Conservation (phyloP, 2,888 invertebrate species). For the Apodemia zela region DNA sequence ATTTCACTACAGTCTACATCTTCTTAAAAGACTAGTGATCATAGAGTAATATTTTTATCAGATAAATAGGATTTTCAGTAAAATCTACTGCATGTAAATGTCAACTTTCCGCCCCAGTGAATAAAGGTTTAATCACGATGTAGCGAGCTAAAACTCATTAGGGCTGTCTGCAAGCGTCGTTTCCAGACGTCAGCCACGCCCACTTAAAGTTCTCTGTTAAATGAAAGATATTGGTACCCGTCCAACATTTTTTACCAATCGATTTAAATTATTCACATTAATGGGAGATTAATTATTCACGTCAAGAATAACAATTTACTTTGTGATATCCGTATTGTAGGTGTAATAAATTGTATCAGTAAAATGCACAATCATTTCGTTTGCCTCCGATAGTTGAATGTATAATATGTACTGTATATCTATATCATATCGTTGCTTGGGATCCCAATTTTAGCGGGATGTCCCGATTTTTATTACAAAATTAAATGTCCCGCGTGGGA, state of each 20-base stretch:
- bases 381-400: too few relatives aligned
- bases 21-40: constrained; percentile 1
- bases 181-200: constrained; percentile 51
- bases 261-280: constrained; percentile 28
- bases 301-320: not conserved
- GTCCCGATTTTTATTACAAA: too few relatives aligned
- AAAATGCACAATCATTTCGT: too few relatives aligned
- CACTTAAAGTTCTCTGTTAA: constrained; percentile 38
- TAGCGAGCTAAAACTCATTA: constrained; percentile 46
- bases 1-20: not conserved
- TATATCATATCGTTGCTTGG: too few relatives aligned
- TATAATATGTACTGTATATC: too few relatives aligned
- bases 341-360: too few relatives aligned
- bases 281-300: constrained; percentile 1
- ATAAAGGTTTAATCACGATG: constrained; percentile 45
- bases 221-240: constrained; percentile 42
- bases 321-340: not conserved
- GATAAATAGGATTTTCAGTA: constrained; percentile 16
- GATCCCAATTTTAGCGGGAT: too few relatives aligned
- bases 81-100: constrained; percentile 24
- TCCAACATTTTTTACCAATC: constrained; percentile 38
- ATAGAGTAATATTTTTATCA: constrained; percentile 6
- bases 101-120: constrained; percentile 34
- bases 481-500: too few relatives aligned
- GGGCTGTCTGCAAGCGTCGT: constrained; percentile 43